These are phyloP conservation scores for Neolamprologus brichardi DNA, from an alignment of 2,113 vertebrate species.

Conservation along the genomic window DNA sequence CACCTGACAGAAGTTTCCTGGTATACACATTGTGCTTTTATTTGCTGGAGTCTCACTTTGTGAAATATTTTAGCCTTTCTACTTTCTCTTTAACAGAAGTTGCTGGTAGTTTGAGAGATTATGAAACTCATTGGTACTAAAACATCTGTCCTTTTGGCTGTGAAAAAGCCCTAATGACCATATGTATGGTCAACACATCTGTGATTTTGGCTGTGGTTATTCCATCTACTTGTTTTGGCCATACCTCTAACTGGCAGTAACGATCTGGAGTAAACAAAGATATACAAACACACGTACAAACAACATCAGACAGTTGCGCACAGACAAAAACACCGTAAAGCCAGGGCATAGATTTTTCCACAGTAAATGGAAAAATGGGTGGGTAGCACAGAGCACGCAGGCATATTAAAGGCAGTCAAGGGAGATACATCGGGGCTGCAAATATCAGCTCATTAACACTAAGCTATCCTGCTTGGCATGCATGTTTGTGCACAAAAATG, in stretches of 20 bases:
- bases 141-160: slow-evolving; percentile 39
- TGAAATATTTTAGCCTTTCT: not conserved
- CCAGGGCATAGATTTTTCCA: not conserved
- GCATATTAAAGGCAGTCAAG: slow-evolving; percentile 44
- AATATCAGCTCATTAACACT: slow-evolving; percentile 59
- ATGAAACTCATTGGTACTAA: not conserved
- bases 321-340: not conserved
- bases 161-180: not conserved
- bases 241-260: slow-evolving; percentile 10
- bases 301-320: not conserved
- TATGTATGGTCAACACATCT: slow-evolving; percentile 34
- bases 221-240: not conserved
- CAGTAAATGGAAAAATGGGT: slow-evolving; percentile 19
- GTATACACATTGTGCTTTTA: not conserved
- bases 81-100: not conserved
- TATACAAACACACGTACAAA: not conserved
- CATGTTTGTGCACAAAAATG: not conserved
- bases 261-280: slow-evolving; percentile 10
- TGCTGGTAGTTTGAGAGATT: not conserved
- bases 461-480: slow-evolving; percentile 11
- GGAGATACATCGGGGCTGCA: slow-evolving; percentile 30
- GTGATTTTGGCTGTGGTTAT: not conserved
- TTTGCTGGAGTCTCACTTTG: not conserved
- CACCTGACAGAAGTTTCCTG: not conserved
- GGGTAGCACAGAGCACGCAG: not conserved